Base-by-base conservation (phyloP, 2,888 invertebrate genomes). In the Cephus sareptanus region DNA sequence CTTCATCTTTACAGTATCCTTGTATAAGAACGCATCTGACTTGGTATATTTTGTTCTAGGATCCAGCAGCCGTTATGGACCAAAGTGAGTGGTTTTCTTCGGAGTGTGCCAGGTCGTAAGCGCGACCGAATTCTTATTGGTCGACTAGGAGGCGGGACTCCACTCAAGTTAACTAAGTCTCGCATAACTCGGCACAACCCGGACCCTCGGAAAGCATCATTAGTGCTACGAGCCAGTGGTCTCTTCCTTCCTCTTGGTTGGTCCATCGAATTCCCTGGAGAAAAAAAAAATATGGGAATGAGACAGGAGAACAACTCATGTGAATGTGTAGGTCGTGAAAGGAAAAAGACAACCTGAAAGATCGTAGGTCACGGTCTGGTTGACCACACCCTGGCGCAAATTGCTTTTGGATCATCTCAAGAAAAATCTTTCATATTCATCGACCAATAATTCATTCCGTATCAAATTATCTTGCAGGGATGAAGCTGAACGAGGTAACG, bases 241-340 rank as follows among this genome's bases (percentile, higher is more conserved):
- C 81, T 83, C 84, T 84, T 85, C 83, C 83, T 83, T 84, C 82
- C 83, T 85, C 82, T 80, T 75, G 69, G 23, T 56, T 56, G 76
- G 80, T 78, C 80, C 82, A 80, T 81, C 79, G 81, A 85, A 83
- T 82, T 84, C 80, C 75, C 23, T 9, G 23, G 56, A 56, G 23
- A 23, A 56, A 56, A 56, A 37, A 13, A 35, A 23, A 23, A 40
- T 56, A 23, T 56, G 56, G 23, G 23, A 56, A 56, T 23, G 56
- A 56, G 56, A 56, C 23, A 23, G 56, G 56, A 56, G 56, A 56
- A 56, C 23, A 23, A 9, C 23, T 23, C 9, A 9, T 9, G 23
- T 56, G 23, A 23, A 9, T 9, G 56, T 23, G 56, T 23, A 23
- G 56, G 56, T 56, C 56, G 56, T 56, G 56, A 56, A 56, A 23